Evolutionary conservation across 2,797 vertebrate genomes (phyloP), one percentile per base, ranked within the genome.

Genomic region (Microctenopoma lineatum): DNA sequence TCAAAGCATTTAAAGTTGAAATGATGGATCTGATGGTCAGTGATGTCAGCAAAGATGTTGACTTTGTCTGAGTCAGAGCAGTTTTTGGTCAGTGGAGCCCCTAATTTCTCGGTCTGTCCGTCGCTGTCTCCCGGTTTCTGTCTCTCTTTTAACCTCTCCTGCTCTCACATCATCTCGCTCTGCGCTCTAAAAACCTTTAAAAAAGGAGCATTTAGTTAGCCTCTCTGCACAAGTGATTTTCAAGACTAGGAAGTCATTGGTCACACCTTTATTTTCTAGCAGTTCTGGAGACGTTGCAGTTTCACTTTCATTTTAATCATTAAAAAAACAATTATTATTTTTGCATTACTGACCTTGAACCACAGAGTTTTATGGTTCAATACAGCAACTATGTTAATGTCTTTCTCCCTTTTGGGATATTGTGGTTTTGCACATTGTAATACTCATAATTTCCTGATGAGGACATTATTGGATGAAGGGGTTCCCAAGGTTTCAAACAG

Each of bases 11-110:
- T 84, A 60, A 84, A 88, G 81, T 75, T 82, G 69, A 85, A 85
- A 89, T 83, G 81, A 85, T 86, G 85, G 87, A 85, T 90, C 83
- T 90, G 83, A 90, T 91, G 91, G 90, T 92, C 89, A 90, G 87
- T 91, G 92, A 93, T 91, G 92, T 93, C 89, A 95, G 89, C 80
- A 79, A 75, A 84, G 86, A 89, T 89, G 89, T 90, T 91, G 90
- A 90, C 89, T 91, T 86, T 86, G 85, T 75, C 89, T 92, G 91
- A 91, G 81, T 92, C 91, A 94, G 85, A 87, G 89, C 76, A 86
- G 79, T 86, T 90, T 92, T 79, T 91, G 90, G 90, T 90, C 90
- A 90, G 87, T 73, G 70, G 89, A 92, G 91, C 88, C 89, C 88
- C 89, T 90, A 84, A 87, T 92, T 92, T 88, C 70, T 86, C 81